Conservation (phyloP, 2,113 vertebrate species). For the Microcebus tavaratra region DNA sequence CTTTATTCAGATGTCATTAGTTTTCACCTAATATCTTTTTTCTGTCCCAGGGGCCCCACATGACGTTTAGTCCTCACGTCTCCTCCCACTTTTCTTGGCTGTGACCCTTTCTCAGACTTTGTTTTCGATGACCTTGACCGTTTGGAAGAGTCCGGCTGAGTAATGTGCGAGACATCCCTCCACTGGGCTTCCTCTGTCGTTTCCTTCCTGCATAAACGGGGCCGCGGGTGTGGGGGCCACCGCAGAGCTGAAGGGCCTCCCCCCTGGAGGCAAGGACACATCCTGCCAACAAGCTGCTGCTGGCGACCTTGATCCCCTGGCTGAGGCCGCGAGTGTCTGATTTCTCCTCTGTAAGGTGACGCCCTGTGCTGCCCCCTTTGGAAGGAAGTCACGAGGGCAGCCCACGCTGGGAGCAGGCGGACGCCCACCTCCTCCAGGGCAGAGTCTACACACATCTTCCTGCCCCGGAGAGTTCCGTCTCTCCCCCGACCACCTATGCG, state of each 20-base stretch:
- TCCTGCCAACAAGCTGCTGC: background rate
- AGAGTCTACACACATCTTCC: background rate
- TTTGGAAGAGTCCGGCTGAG: background rate
- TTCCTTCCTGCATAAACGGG: fast-evolving
- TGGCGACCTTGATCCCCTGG: background rate
- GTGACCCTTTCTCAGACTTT: too few relatives aligned
- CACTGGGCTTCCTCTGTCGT: fast-evolving
- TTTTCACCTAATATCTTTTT: too few relatives aligned
- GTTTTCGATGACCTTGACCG: background rate
- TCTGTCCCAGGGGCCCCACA: too few relatives aligned
- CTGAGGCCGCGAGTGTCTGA: too few relatives aligned
- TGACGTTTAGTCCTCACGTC: too few relatives aligned
- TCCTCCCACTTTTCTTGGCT: too few relatives aligned
- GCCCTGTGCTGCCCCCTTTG: too few relatives aligned
- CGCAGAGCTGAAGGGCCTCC: fast-evolving
- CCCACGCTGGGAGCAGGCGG: too few relatives aligned
- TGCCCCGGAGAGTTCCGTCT: fast-evolving
- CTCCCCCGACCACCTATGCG: background rate
- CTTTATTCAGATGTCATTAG: too few relatives aligned
- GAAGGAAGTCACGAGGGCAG: too few relatives aligned
- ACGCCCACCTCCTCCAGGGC: too few relatives aligned
- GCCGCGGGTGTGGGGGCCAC: background rate
- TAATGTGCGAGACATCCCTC: background rate
- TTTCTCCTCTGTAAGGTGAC: too few relatives aligned
- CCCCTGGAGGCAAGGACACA: background rate